phyloP scores from a whole-genome alignment of 2,888 invertebrate genomes.

The Conops quadrifasciatus region DNA sequence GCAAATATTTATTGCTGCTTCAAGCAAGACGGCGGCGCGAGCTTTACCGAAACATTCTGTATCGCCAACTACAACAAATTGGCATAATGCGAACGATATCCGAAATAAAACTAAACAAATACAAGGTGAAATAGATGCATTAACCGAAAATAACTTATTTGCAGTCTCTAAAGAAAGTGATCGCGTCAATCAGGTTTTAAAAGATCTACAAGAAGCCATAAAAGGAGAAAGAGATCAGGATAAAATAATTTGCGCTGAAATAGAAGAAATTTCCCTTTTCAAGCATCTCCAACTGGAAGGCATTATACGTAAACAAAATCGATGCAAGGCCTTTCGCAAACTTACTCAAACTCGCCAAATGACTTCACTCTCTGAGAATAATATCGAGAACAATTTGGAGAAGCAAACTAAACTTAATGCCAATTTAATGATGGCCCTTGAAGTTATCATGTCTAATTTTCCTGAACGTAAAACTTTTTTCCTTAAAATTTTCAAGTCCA shows the following conservation, averaged over 20 bases:
- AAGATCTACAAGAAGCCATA: slow-evolving; percentile 51
- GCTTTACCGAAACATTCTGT: slow-evolving; percentile 65
- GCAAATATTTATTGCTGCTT: slow-evolving; percentile 70
- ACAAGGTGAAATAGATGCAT: slow-evolving; percentile 57
- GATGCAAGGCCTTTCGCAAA: slow-evolving; percentile 70
- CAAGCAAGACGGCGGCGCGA: slow-evolving; percentile 68
- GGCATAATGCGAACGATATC: slow-evolving; percentile 70
- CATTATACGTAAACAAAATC: slow-evolving; percentile 76
- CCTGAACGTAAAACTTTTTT: slow-evolving; percentile 68
- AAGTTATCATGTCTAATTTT: slow-evolving; percentile 70
- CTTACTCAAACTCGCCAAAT: slow-evolving; percentile 59
- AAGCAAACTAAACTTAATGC: slow-evolving; percentile 70
- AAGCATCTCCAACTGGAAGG: slow-evolving; percentile 66
- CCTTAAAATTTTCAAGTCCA: slow-evolving; percentile 57
- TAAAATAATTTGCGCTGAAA: slow-evolving; percentile 57
- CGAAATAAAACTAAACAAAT: slow-evolving; percentile 69
- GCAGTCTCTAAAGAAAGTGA: slow-evolving; percentile 52
- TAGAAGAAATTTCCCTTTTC: slow-evolving; percentile 62
- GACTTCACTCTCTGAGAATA: slow-evolving; percentile 63
- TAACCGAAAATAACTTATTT: slow-evolving; percentile 52
- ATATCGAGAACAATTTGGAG: slow-evolving; percentile 67
- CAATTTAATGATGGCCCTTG: slow-evolving; percentile 69
- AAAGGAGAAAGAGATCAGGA: slow-evolving; percentile 53
- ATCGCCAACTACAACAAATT: slow-evolving; percentile 64
- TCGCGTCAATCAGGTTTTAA: slow-evolving; percentile 49